Conservation (phyloP, 2,797 vertebrate species). For the Heteromormyrus szaboi region DNA sequence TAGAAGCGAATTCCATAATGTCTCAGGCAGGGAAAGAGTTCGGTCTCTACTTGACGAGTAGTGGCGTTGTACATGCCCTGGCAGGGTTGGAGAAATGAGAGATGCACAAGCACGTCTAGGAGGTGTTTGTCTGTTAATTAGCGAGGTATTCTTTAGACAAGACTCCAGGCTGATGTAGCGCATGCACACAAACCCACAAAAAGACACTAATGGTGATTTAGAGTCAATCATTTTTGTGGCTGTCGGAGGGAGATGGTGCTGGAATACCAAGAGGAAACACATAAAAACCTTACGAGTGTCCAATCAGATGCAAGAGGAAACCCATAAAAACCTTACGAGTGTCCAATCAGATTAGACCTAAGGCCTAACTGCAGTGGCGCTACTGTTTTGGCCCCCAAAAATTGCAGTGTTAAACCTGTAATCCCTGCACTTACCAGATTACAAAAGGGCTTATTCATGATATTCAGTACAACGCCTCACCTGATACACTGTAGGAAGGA, state of each 20-base stretch:
- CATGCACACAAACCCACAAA: background rate
- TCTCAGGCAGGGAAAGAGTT: conserved; percentile 83
- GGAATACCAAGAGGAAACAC: background rate
- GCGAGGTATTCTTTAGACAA: background rate
- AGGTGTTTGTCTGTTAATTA: background rate
- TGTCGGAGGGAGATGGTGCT: background rate
- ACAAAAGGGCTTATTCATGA: background rate
- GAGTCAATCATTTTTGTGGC: background rate
- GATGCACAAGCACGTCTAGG: background rate
- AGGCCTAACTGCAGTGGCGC: background rate
- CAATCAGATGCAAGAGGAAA: background rate
- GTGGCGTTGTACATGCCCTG: conserved; percentile 97
- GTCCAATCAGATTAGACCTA: background rate
- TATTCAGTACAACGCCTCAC: conserved; percentile 50
- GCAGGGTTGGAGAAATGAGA: background rate
- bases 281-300: background rate
- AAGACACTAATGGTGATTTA: background rate
- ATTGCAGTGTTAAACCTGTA: background rate
- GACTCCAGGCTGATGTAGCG: background rate
- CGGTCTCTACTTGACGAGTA: conserved; percentile 81
- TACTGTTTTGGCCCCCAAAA: background rate
- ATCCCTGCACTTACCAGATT: background rate
- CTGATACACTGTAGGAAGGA: conserved; percentile 87
- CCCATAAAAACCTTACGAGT: background rate
- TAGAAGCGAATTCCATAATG: conserved; percentile 80